These are phyloP conservation scores for Hypercompe scribonia DNA, from an alignment of 2,888 invertebrate genomes.

Conservation along the genomic window DNA sequence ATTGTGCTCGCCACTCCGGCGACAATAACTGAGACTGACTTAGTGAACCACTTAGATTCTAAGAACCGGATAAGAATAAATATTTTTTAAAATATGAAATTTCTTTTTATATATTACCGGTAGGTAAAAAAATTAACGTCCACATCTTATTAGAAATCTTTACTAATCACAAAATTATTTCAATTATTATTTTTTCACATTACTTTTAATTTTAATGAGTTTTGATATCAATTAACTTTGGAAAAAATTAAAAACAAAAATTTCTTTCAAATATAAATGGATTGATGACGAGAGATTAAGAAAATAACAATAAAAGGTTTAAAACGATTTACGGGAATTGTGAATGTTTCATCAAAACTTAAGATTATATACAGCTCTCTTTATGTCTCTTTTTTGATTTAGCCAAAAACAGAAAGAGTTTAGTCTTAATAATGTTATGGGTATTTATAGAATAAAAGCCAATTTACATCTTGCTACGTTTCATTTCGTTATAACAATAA, in stretches of 20 bases:
- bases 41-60: constrained; percentile 29
- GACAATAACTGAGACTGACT: constrained; percentile 47
- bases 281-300: background rate
- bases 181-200: too few species aligned
- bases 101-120: too few species aligned
- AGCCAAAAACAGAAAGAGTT: too few species aligned
- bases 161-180: background rate
- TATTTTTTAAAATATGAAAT: background rate
- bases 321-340: background rate
- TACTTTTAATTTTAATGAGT: background rate
- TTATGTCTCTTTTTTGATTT: too few species aligned
- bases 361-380: too few species aligned
- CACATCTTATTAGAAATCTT: background rate
- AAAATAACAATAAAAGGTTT: background rate
- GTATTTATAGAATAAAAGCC: background rate
- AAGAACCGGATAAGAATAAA: constrained; percentile 31
- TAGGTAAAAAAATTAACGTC: background rate
- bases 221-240: background rate
- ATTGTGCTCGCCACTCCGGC: constrained; percentile 59
- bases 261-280: too few species aligned
- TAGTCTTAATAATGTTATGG: background rate
- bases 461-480: background rate
- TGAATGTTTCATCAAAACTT: too few species aligned
- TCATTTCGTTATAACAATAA: background rate
- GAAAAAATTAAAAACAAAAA: background rate